Evolutionary conservation across 2,888 invertebrate species (phyloP).

Genomic region (Hirtodrosophila duncani): DNA sequence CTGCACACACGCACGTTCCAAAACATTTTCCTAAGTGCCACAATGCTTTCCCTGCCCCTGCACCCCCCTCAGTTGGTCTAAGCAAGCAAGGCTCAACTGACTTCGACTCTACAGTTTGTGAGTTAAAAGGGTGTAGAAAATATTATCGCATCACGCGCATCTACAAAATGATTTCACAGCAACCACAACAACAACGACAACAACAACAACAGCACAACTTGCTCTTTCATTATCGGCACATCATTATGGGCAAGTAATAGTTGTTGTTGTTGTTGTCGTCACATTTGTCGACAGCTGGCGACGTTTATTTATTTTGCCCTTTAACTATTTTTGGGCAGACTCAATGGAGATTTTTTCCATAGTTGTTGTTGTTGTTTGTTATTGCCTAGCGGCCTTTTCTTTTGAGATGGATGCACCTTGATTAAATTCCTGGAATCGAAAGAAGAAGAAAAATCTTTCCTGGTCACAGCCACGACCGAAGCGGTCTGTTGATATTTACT

Average conservation of each 20-base stretch:
- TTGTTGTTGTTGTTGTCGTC: conserved; percentile 33
- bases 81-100: too few species aligned
- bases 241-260: conserved; percentile 39
- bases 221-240: conserved; percentile 57
- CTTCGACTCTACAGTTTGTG: conserved; percentile 6
- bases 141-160: conserved; percentile 60
- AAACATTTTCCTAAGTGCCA: too few species aligned
- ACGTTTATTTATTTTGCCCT: conserved; percentile 63
- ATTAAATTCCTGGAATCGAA: conserved; percentile 60
- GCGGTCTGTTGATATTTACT: conserved; percentile 37
- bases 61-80: too few species aligned
- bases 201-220: conserved; percentile 33
- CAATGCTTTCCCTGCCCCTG: too few species aligned
- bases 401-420: conserved; percentile 55
- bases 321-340: conserved; percentile 57
- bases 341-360: background rate
- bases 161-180: conserved; percentile 49
- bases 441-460: conserved; percentile 3
- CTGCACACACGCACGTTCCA: too few species aligned
- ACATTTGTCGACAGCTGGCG: conserved; percentile 44
- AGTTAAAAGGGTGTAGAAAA: conserved; percentile 34
- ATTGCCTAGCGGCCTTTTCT: conserved; percentile 27
- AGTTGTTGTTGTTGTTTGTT: background rate
- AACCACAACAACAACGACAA: conserved; percentile 12
- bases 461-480: conserved; percentile 1